A percentile compares a stretch with the other conserved stretches of the same genome.
Conservation (phyloP, 2,888 invertebrate species). For the Cancer borealis region DNA sequence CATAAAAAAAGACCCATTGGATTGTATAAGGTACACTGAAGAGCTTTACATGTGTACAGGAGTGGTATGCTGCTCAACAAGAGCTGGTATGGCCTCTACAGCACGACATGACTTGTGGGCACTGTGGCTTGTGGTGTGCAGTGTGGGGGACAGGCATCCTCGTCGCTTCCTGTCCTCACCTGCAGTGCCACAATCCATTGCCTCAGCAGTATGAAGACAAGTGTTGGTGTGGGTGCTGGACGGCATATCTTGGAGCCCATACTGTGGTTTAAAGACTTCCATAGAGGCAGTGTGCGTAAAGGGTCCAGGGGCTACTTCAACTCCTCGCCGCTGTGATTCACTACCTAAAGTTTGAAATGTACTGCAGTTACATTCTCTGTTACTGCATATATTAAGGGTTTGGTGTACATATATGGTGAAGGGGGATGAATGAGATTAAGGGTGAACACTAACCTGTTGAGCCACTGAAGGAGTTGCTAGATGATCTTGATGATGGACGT, state of each 20-base stretch:
- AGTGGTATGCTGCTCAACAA: slow-evolving; percentile 48
- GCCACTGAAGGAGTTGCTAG: slow-evolving; percentile 60
- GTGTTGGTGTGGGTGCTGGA: not conserved
- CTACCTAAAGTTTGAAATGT: slow-evolving; percentile 46
- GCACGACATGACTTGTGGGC: slow-evolving; percentile 47
- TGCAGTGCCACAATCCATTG: not conserved
- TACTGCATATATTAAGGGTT: not conserved
- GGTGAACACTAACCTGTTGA: slow-evolving; percentile 48
- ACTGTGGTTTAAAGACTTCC: not conserved
- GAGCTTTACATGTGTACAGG: slow-evolving; percentile 46
- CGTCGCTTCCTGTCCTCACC: slow-evolving; percentile 56
- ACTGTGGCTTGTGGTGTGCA: not conserved
- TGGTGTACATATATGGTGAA: not conserved
- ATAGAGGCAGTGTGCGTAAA: not conserved
- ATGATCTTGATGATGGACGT: slow-evolving; percentile 63
- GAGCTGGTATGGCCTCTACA: not conserved
- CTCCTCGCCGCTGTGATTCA: slow-evolving; percentile 63
- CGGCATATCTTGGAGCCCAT: not conserved
- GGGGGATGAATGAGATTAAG: not conserved
- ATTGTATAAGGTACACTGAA: not conserved
- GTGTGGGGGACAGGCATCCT: slow-evolving; percentile 43
- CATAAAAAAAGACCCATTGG: not conserved
- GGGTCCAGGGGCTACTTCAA: slow-evolving; percentile 59
- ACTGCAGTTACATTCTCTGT: no score
- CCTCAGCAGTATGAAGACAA: slow-evolving; percentile 28